A percentile compares a stretch with the other conserved stretches of the same genome.
Evolutionary conservation across 2,888 invertebrate genomes (phyloP).

Genomic region (Caenorhabditis angaria): DNA sequence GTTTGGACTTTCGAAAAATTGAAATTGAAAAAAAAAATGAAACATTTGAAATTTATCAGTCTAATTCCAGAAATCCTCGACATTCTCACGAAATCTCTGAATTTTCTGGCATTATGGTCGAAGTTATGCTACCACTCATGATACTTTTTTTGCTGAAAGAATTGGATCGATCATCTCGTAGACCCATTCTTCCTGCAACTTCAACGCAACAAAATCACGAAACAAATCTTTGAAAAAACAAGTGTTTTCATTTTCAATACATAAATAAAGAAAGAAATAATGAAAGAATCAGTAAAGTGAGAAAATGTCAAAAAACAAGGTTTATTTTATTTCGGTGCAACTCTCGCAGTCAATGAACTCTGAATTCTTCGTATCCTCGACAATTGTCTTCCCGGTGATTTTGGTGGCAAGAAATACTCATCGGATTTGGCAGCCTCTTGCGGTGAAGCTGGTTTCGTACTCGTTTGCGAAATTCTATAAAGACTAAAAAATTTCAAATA

Average conservation of each 20-base stretch:
- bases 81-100: too few species aligned
- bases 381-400: slow-evolving; percentile 24
- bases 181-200: neutral
- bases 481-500: slow-evolving; percentile 18
- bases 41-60: too few species aligned
- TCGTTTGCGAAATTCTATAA: slow-evolving; percentile 43
- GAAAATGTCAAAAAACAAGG: too few species aligned
- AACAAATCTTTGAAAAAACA: neutral
- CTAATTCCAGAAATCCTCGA: too few species aligned
- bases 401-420: slow-evolving; percentile 36
- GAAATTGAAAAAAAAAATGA: too few species aligned
- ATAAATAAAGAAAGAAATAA: too few species aligned
- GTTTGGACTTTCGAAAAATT: too few species aligned
- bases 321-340: slow-evolving; percentile 38
- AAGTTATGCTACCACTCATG: too few species aligned
- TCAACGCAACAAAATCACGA: neutral
- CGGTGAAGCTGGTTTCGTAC: slow-evolving; percentile 34
- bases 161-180: neutral
- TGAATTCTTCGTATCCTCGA: slow-evolving; percentile 35
- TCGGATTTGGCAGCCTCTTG: slow-evolving; percentile 7
- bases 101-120: too few species aligned
- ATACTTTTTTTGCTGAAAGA: too few species aligned
- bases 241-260: too few species aligned
- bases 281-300: too few species aligned
- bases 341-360: slow-evolving; percentile 26